Conservation (phyloP, 2,113 vertebrate species). For the Cheilinus undulatus region DNA sequence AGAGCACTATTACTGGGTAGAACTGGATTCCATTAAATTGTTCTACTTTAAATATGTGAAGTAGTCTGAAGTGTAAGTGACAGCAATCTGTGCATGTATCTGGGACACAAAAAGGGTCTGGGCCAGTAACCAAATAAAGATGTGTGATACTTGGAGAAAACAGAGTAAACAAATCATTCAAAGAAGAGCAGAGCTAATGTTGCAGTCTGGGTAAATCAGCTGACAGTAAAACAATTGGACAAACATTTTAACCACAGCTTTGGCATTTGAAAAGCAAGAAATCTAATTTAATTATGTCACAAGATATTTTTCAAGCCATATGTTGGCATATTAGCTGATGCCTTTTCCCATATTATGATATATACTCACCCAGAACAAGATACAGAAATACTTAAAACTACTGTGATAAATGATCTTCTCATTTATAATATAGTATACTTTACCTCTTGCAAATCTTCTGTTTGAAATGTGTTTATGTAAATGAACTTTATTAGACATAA, state of each 20-base stretch:
- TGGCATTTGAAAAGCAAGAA: too few relatives aligned
- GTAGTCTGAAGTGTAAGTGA: constrained; percentile 16
- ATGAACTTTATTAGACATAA: too few relatives aligned
- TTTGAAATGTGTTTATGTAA: too few relatives aligned
- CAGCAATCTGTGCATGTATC: background rate
- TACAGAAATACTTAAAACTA: background rate
- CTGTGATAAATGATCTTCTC: too few relatives aligned
- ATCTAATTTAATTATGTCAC: too few relatives aligned
- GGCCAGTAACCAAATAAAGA: background rate
- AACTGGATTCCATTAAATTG: constrained; percentile 35
- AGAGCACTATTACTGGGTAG: constrained; percentile 23
- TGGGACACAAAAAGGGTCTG: background rate
- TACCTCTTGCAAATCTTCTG: too few relatives aligned
- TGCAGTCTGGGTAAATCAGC: too few relatives aligned
- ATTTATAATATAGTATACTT: too few relatives aligned
- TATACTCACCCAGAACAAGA: background rate
- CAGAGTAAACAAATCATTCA: background rate
- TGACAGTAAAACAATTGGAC: too few relatives aligned
- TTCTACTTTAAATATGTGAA: constrained; percentile 42
- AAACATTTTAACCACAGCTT: too few relatives aligned
- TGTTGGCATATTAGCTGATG: background rate
- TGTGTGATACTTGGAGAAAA: constrained; percentile 3
- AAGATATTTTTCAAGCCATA: background rate
- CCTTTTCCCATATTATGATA: background rate
- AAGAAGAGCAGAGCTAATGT: too few relatives aligned